Evolutionary conservation across 1,140 invertebrate genomes (phyloP).

Genomic region (Pogonus chalceus): DNA sequence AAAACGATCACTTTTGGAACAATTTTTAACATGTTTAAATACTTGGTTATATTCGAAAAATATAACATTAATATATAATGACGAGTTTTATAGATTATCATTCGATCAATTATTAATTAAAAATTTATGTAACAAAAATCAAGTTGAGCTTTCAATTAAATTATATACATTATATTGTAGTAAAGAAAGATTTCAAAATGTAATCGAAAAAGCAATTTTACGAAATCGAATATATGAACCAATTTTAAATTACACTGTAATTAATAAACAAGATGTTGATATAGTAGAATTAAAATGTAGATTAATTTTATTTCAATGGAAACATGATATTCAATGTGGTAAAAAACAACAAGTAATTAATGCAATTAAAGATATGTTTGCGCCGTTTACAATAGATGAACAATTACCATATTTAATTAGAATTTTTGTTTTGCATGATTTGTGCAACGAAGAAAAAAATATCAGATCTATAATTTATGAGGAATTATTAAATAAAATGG

Average conservation of each 20-base stretch:
- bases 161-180: slow-evolving; percentile 28
- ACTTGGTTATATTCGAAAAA: slow-evolving; percentile 25
- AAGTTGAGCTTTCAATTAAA: slow-evolving; percentile 24
- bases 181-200: slow-evolving; percentile 32
- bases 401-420: slow-evolving; percentile 22
- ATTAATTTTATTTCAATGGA: slow-evolving; percentile 30
- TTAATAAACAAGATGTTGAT: slow-evolving; percentile 12
- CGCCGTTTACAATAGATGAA: slow-evolving; percentile 27
- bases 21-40: slow-evolving; percentile 25
- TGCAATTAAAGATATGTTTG: slow-evolving; percentile 30
- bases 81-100: slow-evolving; percentile 25
- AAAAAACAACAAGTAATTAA: slow-evolving; percentile 26
- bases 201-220: slow-evolving; percentile 36
- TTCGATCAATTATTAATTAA: slow-evolving; percentile 31
- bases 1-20: slow-evolving; percentile 12
- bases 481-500: slow-evolving; percentile 36
- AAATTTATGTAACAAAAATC: slow-evolving; percentile 27
- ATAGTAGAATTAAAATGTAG: slow-evolving; percentile 17
- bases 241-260: slow-evolving; percentile 22
- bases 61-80: slow-evolving; percentile 18
- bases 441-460: slow-evolving; percentile 25
- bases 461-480: slow-evolving; percentile 37
- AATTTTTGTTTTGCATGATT: slow-evolving; percentile 19
- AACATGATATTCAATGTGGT: slow-evolving; percentile 26
- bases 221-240: slow-evolving; percentile 35